Evolutionary conservation across 2,113 vertebrate genomes (phyloP).

Genomic region (Phyllostomus hastatus): DNA sequence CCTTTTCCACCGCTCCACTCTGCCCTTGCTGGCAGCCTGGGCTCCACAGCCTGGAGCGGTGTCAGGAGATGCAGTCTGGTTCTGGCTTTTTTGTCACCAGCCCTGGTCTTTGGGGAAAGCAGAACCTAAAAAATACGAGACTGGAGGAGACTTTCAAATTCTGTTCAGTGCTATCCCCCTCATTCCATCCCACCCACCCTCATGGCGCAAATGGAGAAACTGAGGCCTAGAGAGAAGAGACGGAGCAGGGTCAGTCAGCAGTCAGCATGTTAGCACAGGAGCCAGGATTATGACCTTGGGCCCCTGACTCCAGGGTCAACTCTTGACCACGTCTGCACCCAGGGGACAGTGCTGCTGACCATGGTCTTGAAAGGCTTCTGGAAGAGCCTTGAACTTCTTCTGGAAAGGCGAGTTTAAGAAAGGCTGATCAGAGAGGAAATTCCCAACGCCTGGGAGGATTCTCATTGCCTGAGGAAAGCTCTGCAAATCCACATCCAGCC

Average conservation of each 20-base stretch:
- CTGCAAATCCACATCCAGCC: not conserved
- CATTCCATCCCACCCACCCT: no score
- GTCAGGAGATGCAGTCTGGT: not conserved
- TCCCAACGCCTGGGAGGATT: not conserved
- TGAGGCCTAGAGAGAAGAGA: not conserved
- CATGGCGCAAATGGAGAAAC: not conserved
- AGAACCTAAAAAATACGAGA: not conserved
- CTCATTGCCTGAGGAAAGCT: not conserved
- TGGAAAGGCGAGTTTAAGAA: not conserved
- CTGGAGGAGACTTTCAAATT: not conserved
- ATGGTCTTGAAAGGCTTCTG: not conserved
- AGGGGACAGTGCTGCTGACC: not conserved
- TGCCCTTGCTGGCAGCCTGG: not conserved
- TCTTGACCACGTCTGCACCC: not conserved
- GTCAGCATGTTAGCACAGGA: not conserved
- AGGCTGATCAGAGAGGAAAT: not conserved
- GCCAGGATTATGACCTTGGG: not conserved
- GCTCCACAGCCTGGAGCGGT: not conserved
- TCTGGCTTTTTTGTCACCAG: not conserved
- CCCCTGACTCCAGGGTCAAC: not conserved
- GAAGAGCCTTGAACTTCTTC: not conserved
- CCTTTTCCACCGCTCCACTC: not conserved
- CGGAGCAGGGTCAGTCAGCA: not conserved
- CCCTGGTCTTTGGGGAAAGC: not conserved
- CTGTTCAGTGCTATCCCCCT: not conserved